Evolutionary conservation across 1,140 invertebrate species (phyloP), one percentile per base, ranked within the genome.

Genomic region (Drosophila nebulosa): DNA sequence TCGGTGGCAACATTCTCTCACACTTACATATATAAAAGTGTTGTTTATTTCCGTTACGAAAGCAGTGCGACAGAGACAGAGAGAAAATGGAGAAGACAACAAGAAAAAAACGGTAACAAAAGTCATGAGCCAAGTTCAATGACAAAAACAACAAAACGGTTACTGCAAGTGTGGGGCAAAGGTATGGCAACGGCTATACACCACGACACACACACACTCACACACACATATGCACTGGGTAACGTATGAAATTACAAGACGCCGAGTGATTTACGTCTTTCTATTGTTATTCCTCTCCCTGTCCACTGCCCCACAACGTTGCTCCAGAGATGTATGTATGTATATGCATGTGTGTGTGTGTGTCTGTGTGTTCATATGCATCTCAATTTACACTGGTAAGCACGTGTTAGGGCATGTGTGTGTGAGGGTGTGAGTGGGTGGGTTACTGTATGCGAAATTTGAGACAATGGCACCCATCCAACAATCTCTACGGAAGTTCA

Each of bases 221-320:
- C 10, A 42, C 32, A 64, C 14, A 52, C 0, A 55, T 50, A 46
- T 50, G 57, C 5, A 21, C 2, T 52, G 30, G 30, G 52, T 9
- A 12, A 85, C 52, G 68, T 69, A 86, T 86, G 83, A 74, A 86
- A 86, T 86, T 81, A 86, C 78, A 81, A 80, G 69, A 69, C 52
- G 58, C 66, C 70, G 39, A 46, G 80, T 69, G 80, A 85, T 81
- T 86, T 86, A 74, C 81, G 79, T 78, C 32, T 78, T 62, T 46
- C 66, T 59, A 86, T 86, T 86, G 81, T 85, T 74, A 30, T 14
- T 36, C 1, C 21, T 21, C 7, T n/a, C 12, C 30, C 16, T 16
- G 14, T 7, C 22, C 22, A 3, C 50, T 52, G 50, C 24, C 5
- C 0, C 22, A 18, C 27, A 9, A 9, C 27, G 10, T 6, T 27